Conservation (phyloP, 1,140 invertebrate species). For the Papilio polytes region DNA sequence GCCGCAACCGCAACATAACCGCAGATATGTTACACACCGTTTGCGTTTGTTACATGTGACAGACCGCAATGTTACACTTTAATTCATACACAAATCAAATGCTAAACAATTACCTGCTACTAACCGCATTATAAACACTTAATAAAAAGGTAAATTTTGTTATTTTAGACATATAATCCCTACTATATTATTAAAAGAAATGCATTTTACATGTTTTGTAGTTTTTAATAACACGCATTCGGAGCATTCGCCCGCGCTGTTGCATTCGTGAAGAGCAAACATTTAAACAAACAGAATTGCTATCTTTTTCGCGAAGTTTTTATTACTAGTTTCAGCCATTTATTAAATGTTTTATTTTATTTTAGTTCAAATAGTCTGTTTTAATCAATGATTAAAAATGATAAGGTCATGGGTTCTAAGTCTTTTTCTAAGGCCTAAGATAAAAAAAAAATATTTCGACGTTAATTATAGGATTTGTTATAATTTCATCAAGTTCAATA, state of each 20-base stretch:
- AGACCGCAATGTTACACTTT: constrained; percentile 10
- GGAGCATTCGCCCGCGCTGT: neutral
- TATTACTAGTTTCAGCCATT: neutral
- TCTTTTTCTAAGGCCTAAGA: too few relatives aligned
- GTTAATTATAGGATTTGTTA: too few relatives aligned
- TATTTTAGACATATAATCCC: too few relatives aligned
- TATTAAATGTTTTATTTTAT: neutral
- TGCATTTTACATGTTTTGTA: neutral
- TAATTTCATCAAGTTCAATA: too few relatives aligned
- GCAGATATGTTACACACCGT: neutral
- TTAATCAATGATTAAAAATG: too few relatives aligned
- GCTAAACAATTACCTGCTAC: neutral
- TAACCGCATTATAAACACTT: neutral
- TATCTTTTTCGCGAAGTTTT: neutral
- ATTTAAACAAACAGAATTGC: neutral
- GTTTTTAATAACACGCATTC: neutral
- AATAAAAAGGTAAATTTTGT: too few relatives aligned
- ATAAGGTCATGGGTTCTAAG: too few relatives aligned
- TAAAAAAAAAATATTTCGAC: too few relatives aligned
- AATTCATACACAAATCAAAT: constrained; percentile 6
- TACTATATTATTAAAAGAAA: too few relatives aligned
- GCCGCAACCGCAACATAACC: neutral
- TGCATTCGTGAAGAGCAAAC: constrained; percentile 7
- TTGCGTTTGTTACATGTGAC: neutral
- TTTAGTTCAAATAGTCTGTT: neutral